Conservation (phyloP, 2,113 vertebrate species). For the Cinclus mexicanus region DNA sequence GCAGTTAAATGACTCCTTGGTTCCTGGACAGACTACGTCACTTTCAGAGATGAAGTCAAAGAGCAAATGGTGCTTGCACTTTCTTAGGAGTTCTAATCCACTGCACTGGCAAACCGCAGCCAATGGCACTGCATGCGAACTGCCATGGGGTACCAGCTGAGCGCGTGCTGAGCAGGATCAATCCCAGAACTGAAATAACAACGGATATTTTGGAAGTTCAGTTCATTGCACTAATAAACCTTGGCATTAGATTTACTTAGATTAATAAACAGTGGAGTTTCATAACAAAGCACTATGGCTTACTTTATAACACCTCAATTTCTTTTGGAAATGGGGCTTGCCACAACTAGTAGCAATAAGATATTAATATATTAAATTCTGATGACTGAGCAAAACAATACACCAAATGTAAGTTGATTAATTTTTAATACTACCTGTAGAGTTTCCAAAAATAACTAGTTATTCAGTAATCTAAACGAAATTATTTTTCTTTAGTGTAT, state of each 20-base stretch:
- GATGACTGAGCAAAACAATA: not conserved
- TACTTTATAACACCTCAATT: not conserved
- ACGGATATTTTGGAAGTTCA: not conserved
- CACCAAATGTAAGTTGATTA: not conserved
- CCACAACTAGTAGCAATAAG: not conserved
- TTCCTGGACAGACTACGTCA: not conserved
- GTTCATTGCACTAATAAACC: not conserved
- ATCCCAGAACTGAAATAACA: constrained; percentile 29
- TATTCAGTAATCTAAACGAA: not conserved
- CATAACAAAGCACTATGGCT: not conserved
- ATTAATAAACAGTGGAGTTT: not conserved
- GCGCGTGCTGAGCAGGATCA: not conserved
- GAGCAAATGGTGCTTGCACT: not conserved
- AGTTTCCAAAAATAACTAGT: not conserved
- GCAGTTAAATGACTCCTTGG: not conserved
- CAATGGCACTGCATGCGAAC: not conserved
- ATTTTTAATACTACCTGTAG: not conserved
- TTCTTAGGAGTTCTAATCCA: not conserved
- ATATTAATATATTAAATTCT: not conserved
- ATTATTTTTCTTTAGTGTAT: not conserved
- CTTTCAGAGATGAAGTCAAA: not conserved
- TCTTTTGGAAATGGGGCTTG: not conserved
- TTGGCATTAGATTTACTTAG: not conserved
- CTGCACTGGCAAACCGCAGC: not conserved
- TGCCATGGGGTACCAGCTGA: not conserved